phyloP scores from a whole-genome alignment of 2,113 vertebrate species.

The Leiothrix lutea region DNA sequence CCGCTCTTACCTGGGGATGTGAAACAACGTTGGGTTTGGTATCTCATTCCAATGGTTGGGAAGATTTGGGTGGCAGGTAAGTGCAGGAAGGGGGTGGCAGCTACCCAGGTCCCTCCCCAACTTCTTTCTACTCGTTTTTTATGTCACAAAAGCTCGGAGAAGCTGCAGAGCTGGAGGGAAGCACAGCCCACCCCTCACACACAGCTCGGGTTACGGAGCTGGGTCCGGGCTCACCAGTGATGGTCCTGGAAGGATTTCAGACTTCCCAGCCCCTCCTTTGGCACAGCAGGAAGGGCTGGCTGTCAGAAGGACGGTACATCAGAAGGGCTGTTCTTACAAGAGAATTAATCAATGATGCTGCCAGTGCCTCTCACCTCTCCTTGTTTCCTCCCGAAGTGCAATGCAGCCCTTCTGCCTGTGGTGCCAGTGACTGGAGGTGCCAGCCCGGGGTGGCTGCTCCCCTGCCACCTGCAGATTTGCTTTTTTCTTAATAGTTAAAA shows the following conservation, averaged over 20 bases:
- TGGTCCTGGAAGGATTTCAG: background rate
- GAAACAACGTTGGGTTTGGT: background rate
- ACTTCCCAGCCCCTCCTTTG: background rate
- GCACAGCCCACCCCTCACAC: background rate
- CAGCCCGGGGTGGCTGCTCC: background rate
- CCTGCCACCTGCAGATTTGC: background rate
- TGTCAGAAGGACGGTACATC: fast-evolving
- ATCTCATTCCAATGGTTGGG: fast-evolving
- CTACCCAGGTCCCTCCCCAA: background rate
- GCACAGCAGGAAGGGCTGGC: background rate
- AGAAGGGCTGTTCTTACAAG: background rate
- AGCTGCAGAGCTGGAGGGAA: background rate
- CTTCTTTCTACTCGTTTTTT: fast-evolving
- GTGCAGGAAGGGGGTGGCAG: background rate
- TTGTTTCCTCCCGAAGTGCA: background rate
- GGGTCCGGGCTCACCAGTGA: background rate
- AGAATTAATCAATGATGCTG: background rate
- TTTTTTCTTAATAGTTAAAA: background rate
- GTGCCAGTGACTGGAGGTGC: background rate
- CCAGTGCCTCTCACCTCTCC: conserved; percentile 23
- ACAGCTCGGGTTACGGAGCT: fast-evolving
- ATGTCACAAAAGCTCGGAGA: background rate
- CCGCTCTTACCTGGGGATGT: fast-evolving
- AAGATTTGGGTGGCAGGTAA: fast-evolving
- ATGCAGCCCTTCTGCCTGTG: background rate